phyloP scores from a whole-genome alignment of 2,113 vertebrate genomes.

The Pseudorhombus dupliciocellatus region DNA sequence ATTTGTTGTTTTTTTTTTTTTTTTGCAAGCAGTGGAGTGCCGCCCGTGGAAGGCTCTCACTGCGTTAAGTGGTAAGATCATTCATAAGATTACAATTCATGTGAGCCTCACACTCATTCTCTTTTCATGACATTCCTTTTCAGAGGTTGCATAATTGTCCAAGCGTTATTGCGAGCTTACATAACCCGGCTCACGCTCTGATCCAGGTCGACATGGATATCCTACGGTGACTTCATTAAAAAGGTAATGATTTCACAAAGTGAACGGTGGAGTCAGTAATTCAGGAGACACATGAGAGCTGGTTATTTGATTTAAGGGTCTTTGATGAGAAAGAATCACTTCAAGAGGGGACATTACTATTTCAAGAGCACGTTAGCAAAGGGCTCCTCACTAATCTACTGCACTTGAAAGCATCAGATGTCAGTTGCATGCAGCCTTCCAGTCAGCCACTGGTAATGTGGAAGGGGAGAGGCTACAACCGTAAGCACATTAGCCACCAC shows the following conservation, averaged over 20 bases:
- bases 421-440: constrained; percentile 48
- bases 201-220: constrained; percentile 38
- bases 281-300: constrained; percentile 24
- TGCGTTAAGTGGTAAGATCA: constrained; percentile 49
- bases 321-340: constrained; percentile 45
- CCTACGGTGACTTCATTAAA: constrained; percentile 36
- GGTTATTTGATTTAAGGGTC: constrained; percentile 53
- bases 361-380: constrained; percentile 43
- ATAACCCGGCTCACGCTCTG: constrained; percentile 27
- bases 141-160: constrained; percentile 36
- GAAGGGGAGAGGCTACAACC: constrained; percentile 37
- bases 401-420: constrained; percentile 63
- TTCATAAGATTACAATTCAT: constrained; percentile 49
- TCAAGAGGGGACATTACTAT: constrained; percentile 34
- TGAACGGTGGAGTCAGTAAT: constrained; percentile 10
- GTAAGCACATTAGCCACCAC: constrained; percentile 60
- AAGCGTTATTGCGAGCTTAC: constrained; percentile 32
- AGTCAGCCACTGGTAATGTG: constrained; percentile 41
- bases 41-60: constrained; percentile 40
- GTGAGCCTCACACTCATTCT: constrained; percentile 8
- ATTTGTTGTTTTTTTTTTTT: constrained; percentile 21
- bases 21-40: constrained; percentile 20
- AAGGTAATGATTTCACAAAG: constrained; percentile 29
- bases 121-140: constrained; percentile 14
- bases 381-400: constrained; percentile 56